These are phyloP conservation scores for Florisuga fusca DNA, from an alignment of 2,797 vertebrate genomes.

Conservation along the genomic window DNA sequence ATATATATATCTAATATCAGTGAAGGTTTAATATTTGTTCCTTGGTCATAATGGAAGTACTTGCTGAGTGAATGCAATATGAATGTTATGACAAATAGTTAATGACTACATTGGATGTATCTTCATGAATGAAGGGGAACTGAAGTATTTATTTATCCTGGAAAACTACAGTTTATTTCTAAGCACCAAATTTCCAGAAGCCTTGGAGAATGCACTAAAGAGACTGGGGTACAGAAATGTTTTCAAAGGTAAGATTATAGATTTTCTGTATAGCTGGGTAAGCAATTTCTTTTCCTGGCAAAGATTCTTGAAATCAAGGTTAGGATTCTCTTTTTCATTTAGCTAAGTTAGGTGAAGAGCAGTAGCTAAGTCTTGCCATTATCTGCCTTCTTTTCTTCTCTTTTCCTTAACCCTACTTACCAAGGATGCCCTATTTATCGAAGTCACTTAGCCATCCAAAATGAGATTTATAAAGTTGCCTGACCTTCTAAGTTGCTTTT, in stretches of 20 bases:
- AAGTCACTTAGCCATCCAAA: conserved; percentile 2
- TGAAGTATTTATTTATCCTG: neutral
- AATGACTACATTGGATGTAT: neutral
- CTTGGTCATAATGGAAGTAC: neutral
- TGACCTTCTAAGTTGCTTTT: conserved; percentile 56
- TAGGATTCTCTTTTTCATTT: neutral
- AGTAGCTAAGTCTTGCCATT: neutral
- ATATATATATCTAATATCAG: too few relatives aligned
- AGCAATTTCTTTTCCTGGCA: neutral
- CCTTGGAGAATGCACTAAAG: neutral
- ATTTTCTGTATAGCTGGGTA: neutral
- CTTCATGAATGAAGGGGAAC: neutral
- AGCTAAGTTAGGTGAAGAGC: neutral
- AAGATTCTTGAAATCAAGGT: neutral
- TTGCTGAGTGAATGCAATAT: neutral
- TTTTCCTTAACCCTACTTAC: neutral
- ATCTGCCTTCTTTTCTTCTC: neutral
- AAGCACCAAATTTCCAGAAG: neutral
- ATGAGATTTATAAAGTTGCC: conserved; percentile 30
- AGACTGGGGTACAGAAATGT: neutral
- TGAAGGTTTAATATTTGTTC: neutral
- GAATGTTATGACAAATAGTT: neutral
- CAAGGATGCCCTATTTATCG: neutral
- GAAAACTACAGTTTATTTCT: neutral
- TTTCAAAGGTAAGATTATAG: neutral